A percentile compares a stretch with the other conserved stretches of the same genome.
phyloP scores from a whole-genome alignment of 2,113 vertebrate genomes.

The Pachycephala philippinensis region DNA sequence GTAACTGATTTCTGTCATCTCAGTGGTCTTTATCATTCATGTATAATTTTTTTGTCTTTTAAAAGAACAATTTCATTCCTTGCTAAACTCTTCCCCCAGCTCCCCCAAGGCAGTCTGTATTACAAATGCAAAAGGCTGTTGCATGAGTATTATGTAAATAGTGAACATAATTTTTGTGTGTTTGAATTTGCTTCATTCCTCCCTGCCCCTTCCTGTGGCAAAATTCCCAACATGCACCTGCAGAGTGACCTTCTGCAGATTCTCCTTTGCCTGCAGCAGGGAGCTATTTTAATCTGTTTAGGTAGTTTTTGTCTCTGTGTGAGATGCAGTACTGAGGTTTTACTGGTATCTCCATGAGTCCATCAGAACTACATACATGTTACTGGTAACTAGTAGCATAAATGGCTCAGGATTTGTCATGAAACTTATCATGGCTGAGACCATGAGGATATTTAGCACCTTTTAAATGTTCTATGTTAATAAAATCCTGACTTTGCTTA shows the following conservation, averaged over 20 bases:
- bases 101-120: neutral
- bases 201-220: neutral
- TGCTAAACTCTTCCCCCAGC: neutral
- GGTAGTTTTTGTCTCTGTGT: rapidly evolving
- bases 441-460: neutral
- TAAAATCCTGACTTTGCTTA: neutral
- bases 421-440: neutral
- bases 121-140: neutral
- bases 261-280: neutral
- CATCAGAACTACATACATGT: rapidly evolving
- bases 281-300: neutral
- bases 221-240: neutral
- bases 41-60: neutral
- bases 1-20: neutral
- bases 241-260: neutral
- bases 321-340: neutral
- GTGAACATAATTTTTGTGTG: neutral
- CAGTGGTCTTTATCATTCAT: neutral
- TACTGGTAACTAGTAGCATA: neutral
- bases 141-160: neutral
- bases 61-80: neutral
- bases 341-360: neutral
- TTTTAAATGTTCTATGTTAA: neutral
- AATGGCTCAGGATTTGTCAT: neutral
- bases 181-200: neutral